phyloP scores from a whole-genome alignment of 2,797 vertebrate species.

The Pseudotriccus pelzelni region DNA sequence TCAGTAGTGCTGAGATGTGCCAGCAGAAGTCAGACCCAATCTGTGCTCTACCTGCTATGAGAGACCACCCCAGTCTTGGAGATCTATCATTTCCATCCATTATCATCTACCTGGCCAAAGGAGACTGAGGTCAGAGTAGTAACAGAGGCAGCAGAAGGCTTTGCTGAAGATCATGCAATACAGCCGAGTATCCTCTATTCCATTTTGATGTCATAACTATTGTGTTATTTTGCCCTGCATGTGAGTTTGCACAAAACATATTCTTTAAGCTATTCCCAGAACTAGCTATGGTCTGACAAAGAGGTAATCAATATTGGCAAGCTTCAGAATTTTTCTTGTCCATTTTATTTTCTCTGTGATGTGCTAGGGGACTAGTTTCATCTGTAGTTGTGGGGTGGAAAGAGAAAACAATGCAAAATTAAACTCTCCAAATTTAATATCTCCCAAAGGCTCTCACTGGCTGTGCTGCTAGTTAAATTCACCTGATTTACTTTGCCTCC shows the following conservation, averaged over 20 bases:
- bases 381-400: not conserved
- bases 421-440: not conserved
- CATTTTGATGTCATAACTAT: not conserved
- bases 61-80: not conserved
- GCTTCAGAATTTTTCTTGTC: not conserved
- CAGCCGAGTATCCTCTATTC: not conserved
- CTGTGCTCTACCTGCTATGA: not conserved
- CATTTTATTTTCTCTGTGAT: not conserved
- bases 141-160: not conserved
- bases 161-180: not conserved
- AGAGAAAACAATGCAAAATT: not conserved
- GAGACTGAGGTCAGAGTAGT: not conserved
- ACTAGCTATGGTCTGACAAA: not conserved
- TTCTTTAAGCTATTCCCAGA: not conserved
- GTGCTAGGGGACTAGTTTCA: not conserved
- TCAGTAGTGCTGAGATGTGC: accelerated
- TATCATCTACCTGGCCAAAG: not conserved
- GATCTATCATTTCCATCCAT: not conserved
- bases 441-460: not conserved
- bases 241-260: not conserved
- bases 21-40: not conserved
- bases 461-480: not conserved
- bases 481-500: not conserved
- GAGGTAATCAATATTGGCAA: not conserved
- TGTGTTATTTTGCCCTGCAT: not conserved